A percentile compares a stretch with the other conserved stretches of the same genome.
These are phyloP conservation scores for Pinctada fucata DNA, from an alignment of 2,888 invertebrate genomes.

Conservation along the genomic window DNA sequence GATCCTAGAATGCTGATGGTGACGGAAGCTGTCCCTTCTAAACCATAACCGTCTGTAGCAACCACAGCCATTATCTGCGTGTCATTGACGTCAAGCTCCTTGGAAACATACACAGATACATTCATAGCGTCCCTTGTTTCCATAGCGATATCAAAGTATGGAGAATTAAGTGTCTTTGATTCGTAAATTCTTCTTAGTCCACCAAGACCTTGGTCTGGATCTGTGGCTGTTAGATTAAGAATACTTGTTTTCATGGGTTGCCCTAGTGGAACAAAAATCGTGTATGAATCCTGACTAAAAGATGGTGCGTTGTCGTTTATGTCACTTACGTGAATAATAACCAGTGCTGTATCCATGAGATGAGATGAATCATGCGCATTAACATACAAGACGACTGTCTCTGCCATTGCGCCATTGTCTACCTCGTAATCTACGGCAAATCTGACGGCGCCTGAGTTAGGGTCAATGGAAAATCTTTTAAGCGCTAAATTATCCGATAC, in stretches of 20 bases:
- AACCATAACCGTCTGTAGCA: background rate
- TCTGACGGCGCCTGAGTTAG: background rate
- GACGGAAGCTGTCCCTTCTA: background rate
- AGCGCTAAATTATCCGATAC: background rate
- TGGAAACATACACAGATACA: background rate
- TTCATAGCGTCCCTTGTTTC: background rate
- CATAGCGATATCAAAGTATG: background rate
- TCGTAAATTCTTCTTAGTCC: background rate
- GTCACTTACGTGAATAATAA: background rate
- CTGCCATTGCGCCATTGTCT: background rate
- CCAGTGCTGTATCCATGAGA: background rate
- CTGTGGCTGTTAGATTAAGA: background rate
- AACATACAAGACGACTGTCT: background rate
- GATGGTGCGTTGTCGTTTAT: background rate
- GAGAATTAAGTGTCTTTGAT: background rate
- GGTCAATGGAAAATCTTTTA: background rate
- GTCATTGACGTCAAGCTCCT: background rate
- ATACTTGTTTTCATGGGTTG: background rate
- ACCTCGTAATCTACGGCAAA: background rate
- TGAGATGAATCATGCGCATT: background rate
- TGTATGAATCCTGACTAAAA: background rate
- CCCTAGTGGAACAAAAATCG: background rate
- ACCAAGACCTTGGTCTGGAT: background rate
- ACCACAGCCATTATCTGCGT: background rate
- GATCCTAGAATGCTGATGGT: background rate